Conservation (phyloP, 2,113 vertebrate genomes). For the Corvus hawaiiensis region DNA sequence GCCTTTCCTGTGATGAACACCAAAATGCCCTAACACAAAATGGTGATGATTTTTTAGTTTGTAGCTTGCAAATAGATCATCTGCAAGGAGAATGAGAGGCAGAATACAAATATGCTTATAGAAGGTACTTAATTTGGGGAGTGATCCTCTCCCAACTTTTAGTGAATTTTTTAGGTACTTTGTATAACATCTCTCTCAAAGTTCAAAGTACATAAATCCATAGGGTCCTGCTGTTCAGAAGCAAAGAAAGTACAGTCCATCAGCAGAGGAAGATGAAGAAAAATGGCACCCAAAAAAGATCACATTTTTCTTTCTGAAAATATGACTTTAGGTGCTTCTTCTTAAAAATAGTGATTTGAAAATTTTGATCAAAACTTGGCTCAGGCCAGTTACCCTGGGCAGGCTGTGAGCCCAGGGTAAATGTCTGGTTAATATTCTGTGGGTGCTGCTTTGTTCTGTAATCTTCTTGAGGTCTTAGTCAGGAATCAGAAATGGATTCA, state of each 20-base stretch:
- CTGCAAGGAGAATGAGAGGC: background rate
- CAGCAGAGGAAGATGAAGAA: background rate
- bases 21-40: background rate
- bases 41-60: background rate
- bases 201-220: background rate
- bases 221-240: background rate
- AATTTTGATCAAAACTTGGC: background rate
- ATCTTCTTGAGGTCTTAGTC: background rate
- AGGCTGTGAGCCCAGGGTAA: background rate
- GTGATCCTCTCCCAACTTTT: fast-evolving
- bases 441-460: background rate
- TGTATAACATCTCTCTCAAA: background rate
- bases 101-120: background rate
- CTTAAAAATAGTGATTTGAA: background rate
- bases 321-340: background rate
- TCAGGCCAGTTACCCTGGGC: background rate
- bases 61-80: background rate
- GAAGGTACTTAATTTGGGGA: background rate
- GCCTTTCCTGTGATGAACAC: background rate
- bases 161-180: background rate
- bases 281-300: background rate
- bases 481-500: background rate
- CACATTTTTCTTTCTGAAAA: background rate
- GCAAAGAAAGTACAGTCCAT: background rate
- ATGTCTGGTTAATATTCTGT: background rate